phyloP scores from a whole-genome alignment of 1,140 invertebrate species.

The Pygmarrhopalites habei region DNA sequence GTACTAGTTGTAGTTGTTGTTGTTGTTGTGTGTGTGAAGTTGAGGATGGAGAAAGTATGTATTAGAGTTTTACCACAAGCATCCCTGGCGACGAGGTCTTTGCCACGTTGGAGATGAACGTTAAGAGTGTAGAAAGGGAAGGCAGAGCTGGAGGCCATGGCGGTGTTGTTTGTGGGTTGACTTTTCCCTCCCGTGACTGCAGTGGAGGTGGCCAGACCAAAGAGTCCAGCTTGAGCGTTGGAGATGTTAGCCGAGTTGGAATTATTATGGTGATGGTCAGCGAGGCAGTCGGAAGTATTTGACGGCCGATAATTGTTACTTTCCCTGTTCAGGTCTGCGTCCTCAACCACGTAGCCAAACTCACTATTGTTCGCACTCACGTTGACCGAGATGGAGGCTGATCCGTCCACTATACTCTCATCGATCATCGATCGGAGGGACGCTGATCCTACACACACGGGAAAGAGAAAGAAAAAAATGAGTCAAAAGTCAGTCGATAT shows the following conservation, averaged over 20 bases:
- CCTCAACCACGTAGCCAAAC: constrained; percentile 13
- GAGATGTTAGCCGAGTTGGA: no score
- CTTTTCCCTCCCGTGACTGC: background rate
- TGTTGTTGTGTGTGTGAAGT: no score
- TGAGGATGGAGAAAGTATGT: no score
- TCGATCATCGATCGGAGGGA: constrained; percentile 24
- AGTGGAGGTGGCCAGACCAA: background rate
- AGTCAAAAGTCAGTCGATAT: no score
- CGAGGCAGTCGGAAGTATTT: background rate
- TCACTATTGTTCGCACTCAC: constrained; percentile 26
- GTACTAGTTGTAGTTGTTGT: no score
- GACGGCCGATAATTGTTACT: background rate
- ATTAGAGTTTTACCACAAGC: constrained; percentile 90
- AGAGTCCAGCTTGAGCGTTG: background rate
- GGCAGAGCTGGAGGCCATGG: background rate
- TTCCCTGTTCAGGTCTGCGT: background rate
- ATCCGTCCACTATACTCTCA: constrained; percentile 19
- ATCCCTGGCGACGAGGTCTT: constrained; percentile 85
- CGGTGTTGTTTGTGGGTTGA: background rate
- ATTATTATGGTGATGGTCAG: no score
- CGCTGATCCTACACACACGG: constrained; percentile 12
- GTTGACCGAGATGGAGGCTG: constrained; percentile 27
- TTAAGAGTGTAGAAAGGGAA: constrained; percentile 77
- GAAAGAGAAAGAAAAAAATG: no score
- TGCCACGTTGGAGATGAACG: constrained; percentile 75